Evolutionary conservation across 2,888 invertebrate species (phyloP), one percentile per base, ranked within the genome.

Genomic region (Dendrolimus pini): DNA sequence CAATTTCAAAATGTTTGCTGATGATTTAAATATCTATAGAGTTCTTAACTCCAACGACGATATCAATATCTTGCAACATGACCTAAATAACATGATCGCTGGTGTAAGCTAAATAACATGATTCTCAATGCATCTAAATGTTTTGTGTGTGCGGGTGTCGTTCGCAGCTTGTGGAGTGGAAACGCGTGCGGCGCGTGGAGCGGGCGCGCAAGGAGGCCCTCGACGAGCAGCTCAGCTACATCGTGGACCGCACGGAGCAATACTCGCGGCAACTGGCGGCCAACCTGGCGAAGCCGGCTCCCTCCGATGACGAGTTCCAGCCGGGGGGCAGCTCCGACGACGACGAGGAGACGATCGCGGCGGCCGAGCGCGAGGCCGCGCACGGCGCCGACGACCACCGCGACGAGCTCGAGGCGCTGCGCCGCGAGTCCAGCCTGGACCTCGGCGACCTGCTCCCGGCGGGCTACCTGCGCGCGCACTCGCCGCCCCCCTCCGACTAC

Each of bases 161-260:
- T 30, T 30, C 2, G 2, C 77, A 95, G 94, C 88, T 99, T 71
- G 98, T 99, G 54, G 97, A 98, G 82, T 98, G 96, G 87, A 98
- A 98, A 81, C 96, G 98, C 70, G 95, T 96, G 75, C 96, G 96
- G 41, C 94, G 97, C 67, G 91, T 99, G 61, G 99, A 99, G 83
- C 98, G 98, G 72, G 98, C 98, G 80, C 93, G 98, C 61, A 97
- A 98, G 81, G 95, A 96, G 77, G 98, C 98, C 0, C 91, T 99
- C 60, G 99, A 99, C 91, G 96, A 98, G 77, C 99, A 99, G 86
- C 93, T 99, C 61, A 97, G 97, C 83, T 98, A 98, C 82, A 98
- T 99, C 77, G 99, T 99, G 60, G 99, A 98, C 85, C 97, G 98
- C 88, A 99, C 99, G 0, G 99, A 99, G 85, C 98, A 97, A 78